Conservation (phyloP, 1,140 invertebrate species). For the Babylonia areolata region DNA sequence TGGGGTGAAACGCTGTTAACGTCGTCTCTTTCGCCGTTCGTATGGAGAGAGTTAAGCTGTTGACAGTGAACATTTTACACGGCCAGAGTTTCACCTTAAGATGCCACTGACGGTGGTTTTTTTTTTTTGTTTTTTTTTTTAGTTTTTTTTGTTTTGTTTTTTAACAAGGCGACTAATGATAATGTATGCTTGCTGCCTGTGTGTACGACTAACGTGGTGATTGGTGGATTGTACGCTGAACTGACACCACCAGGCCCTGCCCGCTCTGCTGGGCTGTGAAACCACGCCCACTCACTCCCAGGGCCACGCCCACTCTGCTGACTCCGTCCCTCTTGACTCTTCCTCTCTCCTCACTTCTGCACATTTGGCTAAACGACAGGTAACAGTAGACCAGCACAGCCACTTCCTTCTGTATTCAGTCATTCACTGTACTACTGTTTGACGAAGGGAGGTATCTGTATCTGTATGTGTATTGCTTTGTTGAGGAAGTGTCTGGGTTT, state of each 20-base stretch:
- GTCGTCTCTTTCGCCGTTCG: no score
- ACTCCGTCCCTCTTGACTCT: slow-evolving; percentile 16
- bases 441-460: no score
- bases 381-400: background rate
- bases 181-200: background rate
- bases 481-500: no score
- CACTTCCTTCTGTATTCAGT: no score
- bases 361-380: slow-evolving; percentile 35
- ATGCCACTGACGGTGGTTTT: no score
- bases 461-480: no score
- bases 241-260: slow-evolving; percentile 34
- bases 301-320: slow-evolving; percentile 29
- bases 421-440: no score
- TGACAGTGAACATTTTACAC: no score
- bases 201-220: slow-evolving; percentile 36
- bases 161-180: background rate
- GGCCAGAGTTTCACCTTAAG: no score
- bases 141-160: background rate
- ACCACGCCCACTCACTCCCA: slow-evolving; percentile 17
- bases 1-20: no score
- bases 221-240: slow-evolving; percentile 32
- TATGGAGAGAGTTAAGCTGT: no score
- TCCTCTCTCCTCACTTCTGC: slow-evolving; percentile 24
- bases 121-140: background rate
- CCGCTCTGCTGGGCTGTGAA: slow-evolving; percentile 34